Conservation (phyloP, 1,140 invertebrate species). For the Zaprionus camerounensis region DNA sequence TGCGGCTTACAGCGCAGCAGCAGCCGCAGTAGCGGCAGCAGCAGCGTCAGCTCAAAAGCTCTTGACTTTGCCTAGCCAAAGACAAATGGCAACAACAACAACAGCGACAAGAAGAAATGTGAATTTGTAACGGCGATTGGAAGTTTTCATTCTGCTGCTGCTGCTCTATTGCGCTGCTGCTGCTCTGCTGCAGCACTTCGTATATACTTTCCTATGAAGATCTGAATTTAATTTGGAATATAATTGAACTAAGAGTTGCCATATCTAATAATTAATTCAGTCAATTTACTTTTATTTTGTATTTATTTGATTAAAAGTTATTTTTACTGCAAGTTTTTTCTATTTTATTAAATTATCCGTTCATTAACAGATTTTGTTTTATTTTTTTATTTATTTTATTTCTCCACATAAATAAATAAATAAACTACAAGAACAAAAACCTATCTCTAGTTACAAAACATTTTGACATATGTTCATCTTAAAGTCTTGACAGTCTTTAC, state of each 20-base stretch:
- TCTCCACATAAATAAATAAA: too few species aligned
- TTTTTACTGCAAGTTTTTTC: neutral
- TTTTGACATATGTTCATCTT: neutral
- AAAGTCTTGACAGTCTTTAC: neutral
- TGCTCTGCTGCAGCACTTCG: conserved; percentile 3
- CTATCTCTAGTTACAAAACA: neutral
- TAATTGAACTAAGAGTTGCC: neutral
- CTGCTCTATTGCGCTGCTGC: neutral
- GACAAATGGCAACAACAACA: conserved; percentile 16
- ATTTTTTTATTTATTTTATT: too few species aligned
- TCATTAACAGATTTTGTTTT: neutral
- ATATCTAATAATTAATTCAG: neutral
- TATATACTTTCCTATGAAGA: conserved; percentile 1
- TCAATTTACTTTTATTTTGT: neutral
- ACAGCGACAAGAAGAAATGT: conserved; percentile 12
- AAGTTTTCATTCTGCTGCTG: conserved; percentile 4
- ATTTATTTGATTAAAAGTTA: neutral
- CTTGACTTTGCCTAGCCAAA: conserved; percentile 32
- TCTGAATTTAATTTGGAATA: neutral
- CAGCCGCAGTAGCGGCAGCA: conserved; percentile 12
- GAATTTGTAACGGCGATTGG: conserved; percentile 28
- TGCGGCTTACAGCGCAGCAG: conserved; percentile 11
- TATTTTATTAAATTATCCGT: neutral
- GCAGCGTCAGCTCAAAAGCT: conserved; percentile 19
- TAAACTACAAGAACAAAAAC: too few species aligned